Conservation (phyloP, 2,888 invertebrate species). For the Tetrapedia diversipes region DNA sequence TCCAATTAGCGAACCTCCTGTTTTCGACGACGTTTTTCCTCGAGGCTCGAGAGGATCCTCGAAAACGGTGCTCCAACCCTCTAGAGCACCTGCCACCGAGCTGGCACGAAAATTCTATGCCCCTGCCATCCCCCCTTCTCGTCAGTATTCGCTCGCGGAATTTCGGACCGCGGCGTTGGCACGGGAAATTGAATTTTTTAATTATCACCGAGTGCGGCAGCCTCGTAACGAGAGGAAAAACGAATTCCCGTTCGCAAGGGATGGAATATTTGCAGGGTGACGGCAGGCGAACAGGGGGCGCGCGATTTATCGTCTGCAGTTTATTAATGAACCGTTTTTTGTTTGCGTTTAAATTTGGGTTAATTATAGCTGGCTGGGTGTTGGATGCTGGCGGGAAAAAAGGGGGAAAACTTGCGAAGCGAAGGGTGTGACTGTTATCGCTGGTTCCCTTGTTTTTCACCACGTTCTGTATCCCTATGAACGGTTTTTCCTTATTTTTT, state of each 20-base stretch:
- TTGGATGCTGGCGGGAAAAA: too few species aligned
- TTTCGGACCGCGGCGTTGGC: slow-evolving; percentile 11
- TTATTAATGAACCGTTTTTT: slow-evolving; percentile 27
- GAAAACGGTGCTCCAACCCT: slow-evolving; percentile 37
- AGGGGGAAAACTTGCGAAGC: neutral
- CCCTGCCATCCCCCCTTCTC: neutral
- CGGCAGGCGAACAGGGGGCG: neutral
- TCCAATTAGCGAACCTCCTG: slow-evolving; percentile 57
- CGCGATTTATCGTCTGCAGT: slow-evolving; percentile 18
- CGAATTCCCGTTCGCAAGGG: neutral
- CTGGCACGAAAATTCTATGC: slow-evolving; percentile 9
- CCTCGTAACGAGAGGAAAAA: neutral
- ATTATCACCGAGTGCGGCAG: slow-evolving; percentile 16
- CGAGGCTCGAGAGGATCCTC: slow-evolving; percentile 40
- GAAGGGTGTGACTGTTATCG: neutral
- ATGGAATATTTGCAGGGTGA: neutral
- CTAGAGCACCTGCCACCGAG: slow-evolving; percentile 31
- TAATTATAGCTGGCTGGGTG: neutral
- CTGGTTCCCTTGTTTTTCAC: slow-evolving; percentile 8
- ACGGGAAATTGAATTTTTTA: slow-evolving; percentile 42
- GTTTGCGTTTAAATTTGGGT: slow-evolving; percentile 3
- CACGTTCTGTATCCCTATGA: too few species aligned
- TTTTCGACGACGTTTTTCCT: slow-evolving; percentile 45
- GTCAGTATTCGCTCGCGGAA: slow-evolving; percentile 11
- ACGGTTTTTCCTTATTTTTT: too few species aligned